Evolutionary conservation across 1,140 invertebrate genomes (phyloP).

Genomic region (Apis cerana): DNA sequence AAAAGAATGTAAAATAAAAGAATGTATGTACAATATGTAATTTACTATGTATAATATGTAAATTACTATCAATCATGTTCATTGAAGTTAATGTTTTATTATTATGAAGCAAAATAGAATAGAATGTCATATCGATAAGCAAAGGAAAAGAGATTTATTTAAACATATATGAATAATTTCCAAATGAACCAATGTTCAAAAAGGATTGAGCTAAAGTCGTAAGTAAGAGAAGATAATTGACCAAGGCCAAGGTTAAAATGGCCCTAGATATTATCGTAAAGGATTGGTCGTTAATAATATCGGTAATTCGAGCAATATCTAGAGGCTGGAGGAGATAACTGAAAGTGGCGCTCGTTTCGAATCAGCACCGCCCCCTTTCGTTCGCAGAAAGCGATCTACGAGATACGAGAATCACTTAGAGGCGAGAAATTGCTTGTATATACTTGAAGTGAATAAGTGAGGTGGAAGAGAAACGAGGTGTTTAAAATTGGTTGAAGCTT

Average conservation of each 20-base stretch:
- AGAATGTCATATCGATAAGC: neutral
- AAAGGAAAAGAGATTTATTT: neutral
- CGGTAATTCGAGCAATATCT: conserved; percentile 28
- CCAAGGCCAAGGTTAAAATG: conserved; percentile 25
- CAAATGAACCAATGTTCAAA: neutral
- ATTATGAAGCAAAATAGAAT: neutral
- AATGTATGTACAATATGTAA: no score
- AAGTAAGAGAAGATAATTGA: neutral
- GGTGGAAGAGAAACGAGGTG: neutral
- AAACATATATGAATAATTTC: neutral
- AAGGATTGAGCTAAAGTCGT: neutral
- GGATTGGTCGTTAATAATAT: conserved; percentile 27
- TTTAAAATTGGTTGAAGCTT: no score
- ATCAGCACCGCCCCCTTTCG: conserved; percentile 18
- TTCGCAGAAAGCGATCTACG: conserved; percentile 12
- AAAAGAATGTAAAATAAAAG: no score
- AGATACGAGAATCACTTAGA: conserved; percentile 23
- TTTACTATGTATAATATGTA: no score
- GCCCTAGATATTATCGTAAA: neutral
- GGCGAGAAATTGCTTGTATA: neutral
- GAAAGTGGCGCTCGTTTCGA: conserved; percentile 30
- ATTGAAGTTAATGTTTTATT: neutral
- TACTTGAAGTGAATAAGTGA: neutral
- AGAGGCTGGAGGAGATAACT: conserved; percentile 6
- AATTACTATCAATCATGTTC: no score